A percentile compares a stretch with the other conserved stretches of the same genome.
Evolutionary conservation across 2,113 vertebrate species (phyloP).

Genomic region (Megalops atlanticus): DNA sequence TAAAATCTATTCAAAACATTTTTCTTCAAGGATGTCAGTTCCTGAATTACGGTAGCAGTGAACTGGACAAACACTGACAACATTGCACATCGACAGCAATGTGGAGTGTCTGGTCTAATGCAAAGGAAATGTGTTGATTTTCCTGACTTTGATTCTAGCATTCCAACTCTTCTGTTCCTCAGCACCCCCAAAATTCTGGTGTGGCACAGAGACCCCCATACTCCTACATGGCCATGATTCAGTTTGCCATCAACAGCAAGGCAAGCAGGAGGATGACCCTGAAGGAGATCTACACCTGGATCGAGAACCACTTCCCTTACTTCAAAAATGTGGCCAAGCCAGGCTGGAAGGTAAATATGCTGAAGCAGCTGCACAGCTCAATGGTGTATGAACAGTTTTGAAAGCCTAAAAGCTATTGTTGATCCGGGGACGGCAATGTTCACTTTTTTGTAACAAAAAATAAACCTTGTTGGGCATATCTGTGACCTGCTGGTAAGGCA

Average conservation of each 20-base stretch:
- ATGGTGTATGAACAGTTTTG: too few relatives aligned
- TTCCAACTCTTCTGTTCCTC: background rate
- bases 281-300: constrained; percentile 95
- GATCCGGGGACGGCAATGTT: too few relatives aligned
- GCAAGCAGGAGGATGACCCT: constrained; percentile 85
- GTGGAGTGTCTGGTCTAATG: background rate
- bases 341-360: constrained; percentile 92
- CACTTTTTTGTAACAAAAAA: too few relatives aligned
- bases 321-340: constrained; percentile 90
- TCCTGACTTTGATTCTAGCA: background rate
- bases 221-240: constrained; percentile 98
- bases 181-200: background rate
- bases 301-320: constrained; percentile 91
- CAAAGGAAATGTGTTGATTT: too few relatives aligned
- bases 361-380: background rate
- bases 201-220: constrained; percentile 81
- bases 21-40: too few relatives aligned
- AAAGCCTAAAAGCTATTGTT: too few relatives aligned
- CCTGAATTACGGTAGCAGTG: too few relatives aligned
- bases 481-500: too few relatives aligned
- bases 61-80: background rate
- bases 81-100: too few relatives aligned
- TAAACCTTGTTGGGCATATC: too few relatives aligned
- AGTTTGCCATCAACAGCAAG: constrained; percentile 94
- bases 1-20: too few relatives aligned